A percentile compares a stretch with the other conserved stretches of the same genome.
These are phyloP conservation scores for Rhinoderma darwinii DNA, from an alignment of 2,113 vertebrate species.

Conservation along the genomic window DNA sequence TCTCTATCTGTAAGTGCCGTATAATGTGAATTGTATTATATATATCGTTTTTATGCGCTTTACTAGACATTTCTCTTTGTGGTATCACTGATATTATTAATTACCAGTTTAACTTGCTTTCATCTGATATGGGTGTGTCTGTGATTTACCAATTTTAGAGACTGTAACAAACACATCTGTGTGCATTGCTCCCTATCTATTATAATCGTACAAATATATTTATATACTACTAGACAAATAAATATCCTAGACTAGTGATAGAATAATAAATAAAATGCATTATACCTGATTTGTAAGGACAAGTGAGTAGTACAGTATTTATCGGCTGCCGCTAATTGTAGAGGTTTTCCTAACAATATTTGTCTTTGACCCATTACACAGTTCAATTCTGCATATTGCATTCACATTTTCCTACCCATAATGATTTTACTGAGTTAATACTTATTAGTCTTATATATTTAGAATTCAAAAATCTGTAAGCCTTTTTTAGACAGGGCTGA, in stretches of 20 bases:
- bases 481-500: no score
- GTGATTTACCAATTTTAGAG: background rate
- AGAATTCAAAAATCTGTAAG: no score
- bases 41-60: background rate
- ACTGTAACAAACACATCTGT: background rate
- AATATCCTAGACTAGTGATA: no score
- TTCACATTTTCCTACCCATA: background rate
- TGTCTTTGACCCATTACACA: background rate
- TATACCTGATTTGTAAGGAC: no score
- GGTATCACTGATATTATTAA: background rate
- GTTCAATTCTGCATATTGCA: background rate
- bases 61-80: no score
- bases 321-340: background rate
- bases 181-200: background rate
- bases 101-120: background rate
- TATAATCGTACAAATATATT: background rate
- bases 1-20: conserved; percentile 2
- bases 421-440: background rate
- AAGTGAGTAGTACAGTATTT: no score
- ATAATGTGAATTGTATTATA: background rate
- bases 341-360: background rate
- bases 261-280: background rate
- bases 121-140: conserved; percentile 1
- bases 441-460: no score
- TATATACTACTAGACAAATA: background rate